A percentile compares a stretch with the other conserved stretches of the same genome.
These are phyloP conservation scores for Ictalurus punctatus DNA, from an alignment of 2,113 vertebrate species.

Conservation along the genomic window DNA sequence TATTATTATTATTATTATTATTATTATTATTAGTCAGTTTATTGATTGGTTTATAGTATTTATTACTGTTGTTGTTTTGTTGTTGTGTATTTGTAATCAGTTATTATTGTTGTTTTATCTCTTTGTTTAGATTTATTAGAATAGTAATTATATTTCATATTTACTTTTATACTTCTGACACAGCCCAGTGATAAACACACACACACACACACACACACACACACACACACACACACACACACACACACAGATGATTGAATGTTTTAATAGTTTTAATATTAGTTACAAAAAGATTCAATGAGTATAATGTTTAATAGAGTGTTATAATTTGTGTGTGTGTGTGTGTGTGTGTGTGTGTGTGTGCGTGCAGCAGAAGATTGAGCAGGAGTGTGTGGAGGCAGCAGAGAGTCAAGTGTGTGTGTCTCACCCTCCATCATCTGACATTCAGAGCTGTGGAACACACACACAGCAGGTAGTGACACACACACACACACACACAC, in stretches of 20 bases:
- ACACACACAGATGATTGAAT: not conserved
- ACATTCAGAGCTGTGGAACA: constrained; percentile 15
- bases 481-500: not conserved
- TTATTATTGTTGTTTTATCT: not conserved
- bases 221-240: not conserved
- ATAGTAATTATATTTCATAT: not conserved
- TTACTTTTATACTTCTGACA: not conserved
- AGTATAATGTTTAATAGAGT: not conserved
- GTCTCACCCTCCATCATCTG: not conserved
- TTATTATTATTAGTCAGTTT: no score
- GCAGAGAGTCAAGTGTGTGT: constrained; percentile 2
- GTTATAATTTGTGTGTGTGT: not conserved
- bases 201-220: not conserved
- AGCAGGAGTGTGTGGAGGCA: constrained; percentile 1
- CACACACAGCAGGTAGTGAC: constrained; percentile 34
- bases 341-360: not conserved
- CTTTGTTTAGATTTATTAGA: not conserved
- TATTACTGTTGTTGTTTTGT: not conserved
- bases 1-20: not conserved
- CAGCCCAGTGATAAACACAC: not conserved
- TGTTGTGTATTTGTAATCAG: not conserved
- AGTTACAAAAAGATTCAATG: not conserved
- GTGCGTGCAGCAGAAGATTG: not conserved
- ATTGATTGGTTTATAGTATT: no score
- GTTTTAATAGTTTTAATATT: not conserved